A percentile compares a stretch with the other conserved stretches of the same genome.
phyloP scores from a whole-genome alignment of 2,113 vertebrate genomes.

The Megaleporinus macrocephalus region DNA sequence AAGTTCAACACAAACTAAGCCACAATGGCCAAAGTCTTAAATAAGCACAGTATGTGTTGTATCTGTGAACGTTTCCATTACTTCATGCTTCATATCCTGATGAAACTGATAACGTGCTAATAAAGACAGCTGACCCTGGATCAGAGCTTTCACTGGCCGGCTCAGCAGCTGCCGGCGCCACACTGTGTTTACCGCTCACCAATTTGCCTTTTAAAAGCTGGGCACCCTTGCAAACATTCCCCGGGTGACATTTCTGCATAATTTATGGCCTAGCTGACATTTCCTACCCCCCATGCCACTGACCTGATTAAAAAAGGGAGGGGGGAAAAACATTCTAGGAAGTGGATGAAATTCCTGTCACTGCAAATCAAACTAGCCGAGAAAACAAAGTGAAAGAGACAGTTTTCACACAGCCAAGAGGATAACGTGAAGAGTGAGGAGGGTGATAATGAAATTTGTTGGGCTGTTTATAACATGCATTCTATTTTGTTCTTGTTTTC shows the following conservation, averaged over 20 bases:
- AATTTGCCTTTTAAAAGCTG: conserved; percentile 27
- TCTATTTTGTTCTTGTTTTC: neutral
- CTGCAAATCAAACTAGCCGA: conserved; percentile 11
- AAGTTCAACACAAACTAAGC: neutral
- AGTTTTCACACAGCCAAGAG: neutral
- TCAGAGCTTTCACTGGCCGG: neutral
- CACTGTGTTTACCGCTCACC: neutral
- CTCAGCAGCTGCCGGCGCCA: conserved; percentile 3
- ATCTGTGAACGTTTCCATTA: neutral
- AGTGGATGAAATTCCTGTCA: conserved; percentile 37
- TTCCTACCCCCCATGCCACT: conserved; percentile 67
- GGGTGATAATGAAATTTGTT: neutral
- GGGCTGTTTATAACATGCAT: neutral
- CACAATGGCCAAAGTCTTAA: neutral
- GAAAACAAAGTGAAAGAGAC: conserved; percentile 9
- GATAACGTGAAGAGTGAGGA: neutral
- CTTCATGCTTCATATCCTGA: neutral
- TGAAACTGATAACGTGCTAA: neutral
- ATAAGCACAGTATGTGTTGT: neutral
- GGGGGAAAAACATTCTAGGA: conserved; percentile 39
- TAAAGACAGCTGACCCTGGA: neutral
- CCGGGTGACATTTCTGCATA: conserved; percentile 76
- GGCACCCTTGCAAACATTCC: conserved; percentile 50
- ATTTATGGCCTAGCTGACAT: conserved; percentile 81
- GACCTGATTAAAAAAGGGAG: conserved; percentile 66